A percentile compares a stretch with the other conserved stretches of the same genome.
phyloP scores from a whole-genome alignment of 2,113 vertebrate genomes.

The Speoplatyrhinus poulsoni region DNA sequence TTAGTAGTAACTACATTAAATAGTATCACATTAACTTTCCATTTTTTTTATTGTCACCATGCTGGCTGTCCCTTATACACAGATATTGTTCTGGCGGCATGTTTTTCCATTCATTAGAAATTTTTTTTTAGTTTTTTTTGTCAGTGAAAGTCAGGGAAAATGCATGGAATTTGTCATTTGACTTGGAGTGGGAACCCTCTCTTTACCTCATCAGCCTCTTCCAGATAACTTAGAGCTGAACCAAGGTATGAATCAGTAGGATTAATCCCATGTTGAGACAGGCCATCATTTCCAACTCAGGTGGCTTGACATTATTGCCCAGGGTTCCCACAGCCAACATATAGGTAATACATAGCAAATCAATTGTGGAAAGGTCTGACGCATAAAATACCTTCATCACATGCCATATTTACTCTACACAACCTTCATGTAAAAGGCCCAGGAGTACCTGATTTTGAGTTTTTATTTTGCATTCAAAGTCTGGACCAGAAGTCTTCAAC shows the following conservation, averaged over 20 bases:
- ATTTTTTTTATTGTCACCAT: no score
- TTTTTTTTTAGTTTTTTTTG: no score
- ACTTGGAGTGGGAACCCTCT: neutral
- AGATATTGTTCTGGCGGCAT: no score
- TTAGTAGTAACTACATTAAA: no score
- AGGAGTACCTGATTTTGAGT: neutral
- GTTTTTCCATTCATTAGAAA: no score
- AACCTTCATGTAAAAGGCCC: neutral
- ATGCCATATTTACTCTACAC: no score
- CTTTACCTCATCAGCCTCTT: slow-evolving; percentile 13
- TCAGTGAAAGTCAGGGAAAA: no score
- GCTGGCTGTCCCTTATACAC: neutral
- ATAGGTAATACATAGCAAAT: neutral
- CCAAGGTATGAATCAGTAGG: slow-evolving; percentile 34
- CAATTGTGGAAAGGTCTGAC: no score
- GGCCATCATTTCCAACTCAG: slow-evolving; percentile 30
- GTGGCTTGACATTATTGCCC: neutral
- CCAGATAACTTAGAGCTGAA: slow-evolving; percentile 22
- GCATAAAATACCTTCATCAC: no score
- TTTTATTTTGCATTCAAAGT: neutral
- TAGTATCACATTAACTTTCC: no score
- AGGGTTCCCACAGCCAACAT: neutral
- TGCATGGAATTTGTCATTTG: no score
- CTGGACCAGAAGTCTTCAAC: neutral
- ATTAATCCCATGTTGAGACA: slow-evolving; percentile 23